phyloP scores from a whole-genome alignment of 2,888 invertebrate genomes.

The Drosophila macrospina region DNA sequence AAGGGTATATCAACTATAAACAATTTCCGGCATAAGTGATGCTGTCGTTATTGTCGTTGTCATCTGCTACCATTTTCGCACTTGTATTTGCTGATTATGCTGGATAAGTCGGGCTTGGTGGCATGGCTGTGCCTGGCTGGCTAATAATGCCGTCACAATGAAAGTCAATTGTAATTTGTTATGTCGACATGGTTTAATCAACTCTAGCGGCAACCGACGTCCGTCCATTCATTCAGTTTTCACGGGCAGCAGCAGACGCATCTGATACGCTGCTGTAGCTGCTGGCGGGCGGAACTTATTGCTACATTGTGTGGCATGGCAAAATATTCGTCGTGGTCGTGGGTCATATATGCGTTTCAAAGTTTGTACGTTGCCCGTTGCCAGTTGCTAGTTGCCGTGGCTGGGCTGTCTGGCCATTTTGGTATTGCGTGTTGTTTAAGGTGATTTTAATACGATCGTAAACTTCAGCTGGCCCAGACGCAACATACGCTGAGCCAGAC shows the following conservation, averaged over 20 bases:
- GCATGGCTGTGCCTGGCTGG: slow-evolving; percentile 26
- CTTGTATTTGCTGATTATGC: slow-evolving; percentile 72
- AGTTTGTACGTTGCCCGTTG: slow-evolving; percentile 17
- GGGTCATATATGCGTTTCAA: slow-evolving; percentile 47
- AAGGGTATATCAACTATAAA: slow-evolving; percentile 3
- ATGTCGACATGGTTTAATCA: slow-evolving; percentile 80
- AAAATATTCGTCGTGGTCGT: slow-evolving; percentile 55
- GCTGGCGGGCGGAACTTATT: slow-evolving; percentile 67
- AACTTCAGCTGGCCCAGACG: slow-evolving; percentile 70
- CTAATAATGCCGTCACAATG: slow-evolving; percentile 80
- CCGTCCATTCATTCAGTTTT: slow-evolving; percentile 43
- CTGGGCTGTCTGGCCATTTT: slow-evolving; percentile 64
- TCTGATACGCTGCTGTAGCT: slow-evolving; percentile 35
- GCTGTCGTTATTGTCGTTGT: not conserved
- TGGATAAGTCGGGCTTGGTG: slow-evolving; percentile 60
- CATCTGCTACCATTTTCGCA: slow-evolving; percentile 8
- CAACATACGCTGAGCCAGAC: slow-evolving; percentile 68
- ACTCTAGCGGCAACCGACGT: slow-evolving; percentile 54
- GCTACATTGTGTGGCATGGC: slow-evolving; percentile 72
- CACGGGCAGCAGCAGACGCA: slow-evolving; percentile 30
- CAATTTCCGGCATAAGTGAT: not conserved
- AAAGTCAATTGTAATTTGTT: slow-evolving; percentile 75
- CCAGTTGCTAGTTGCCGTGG: slow-evolving; percentile 11
- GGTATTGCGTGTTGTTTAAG: slow-evolving; percentile 79
- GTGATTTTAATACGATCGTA: slow-evolving; percentile 82